These are phyloP conservation scores for Lydus trimaculatus DNA, from an alignment of 2,888 invertebrate genomes.

Conservation along the genomic window DNA sequence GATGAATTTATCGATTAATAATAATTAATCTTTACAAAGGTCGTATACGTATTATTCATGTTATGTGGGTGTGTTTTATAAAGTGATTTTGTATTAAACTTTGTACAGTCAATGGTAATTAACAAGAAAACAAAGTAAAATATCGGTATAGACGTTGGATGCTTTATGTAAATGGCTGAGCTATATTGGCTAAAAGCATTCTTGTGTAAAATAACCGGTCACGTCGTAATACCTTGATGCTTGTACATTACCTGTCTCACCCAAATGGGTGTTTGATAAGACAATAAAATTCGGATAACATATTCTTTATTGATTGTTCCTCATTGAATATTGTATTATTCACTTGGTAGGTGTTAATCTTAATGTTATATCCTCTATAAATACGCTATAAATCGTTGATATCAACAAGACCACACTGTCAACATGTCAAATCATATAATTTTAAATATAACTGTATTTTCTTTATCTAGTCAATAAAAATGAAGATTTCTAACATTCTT, in stretches of 20 bases:
- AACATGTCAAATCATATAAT: constrained; percentile 2
- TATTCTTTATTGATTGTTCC: constrained; percentile 47
- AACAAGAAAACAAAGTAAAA: constrained; percentile 33
- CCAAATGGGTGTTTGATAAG: constrained; percentile 48
- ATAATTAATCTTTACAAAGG: background rate
- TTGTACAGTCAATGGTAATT: constrained; percentile 24
- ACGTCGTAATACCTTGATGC: constrained; percentile 41
- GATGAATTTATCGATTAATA: background rate
- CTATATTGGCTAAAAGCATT: constrained; percentile 52
- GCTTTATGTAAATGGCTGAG: constrained; percentile 48
- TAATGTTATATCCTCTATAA: constrained; percentile 32
- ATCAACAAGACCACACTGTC: constrained; percentile 20
- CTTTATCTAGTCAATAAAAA: background rate
- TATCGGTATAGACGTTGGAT: constrained; percentile 30
- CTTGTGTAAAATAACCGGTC: constrained; percentile 49
- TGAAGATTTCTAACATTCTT: background rate
- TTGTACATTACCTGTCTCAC: constrained; percentile 47
- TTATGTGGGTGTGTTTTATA: constrained; percentile 1
- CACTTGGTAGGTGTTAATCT: constrained; percentile 44
- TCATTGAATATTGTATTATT: constrained; percentile 47
- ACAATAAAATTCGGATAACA: constrained; percentile 48
- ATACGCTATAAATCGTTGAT: constrained; percentile 19
- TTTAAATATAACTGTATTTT: constrained; percentile 1
- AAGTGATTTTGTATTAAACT: constrained; percentile 7
- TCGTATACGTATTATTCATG: background rate